Evolutionary conservation across 2,797 vertebrate genomes (phyloP).

Genomic region (Passerculus sandwichensis): DNA sequence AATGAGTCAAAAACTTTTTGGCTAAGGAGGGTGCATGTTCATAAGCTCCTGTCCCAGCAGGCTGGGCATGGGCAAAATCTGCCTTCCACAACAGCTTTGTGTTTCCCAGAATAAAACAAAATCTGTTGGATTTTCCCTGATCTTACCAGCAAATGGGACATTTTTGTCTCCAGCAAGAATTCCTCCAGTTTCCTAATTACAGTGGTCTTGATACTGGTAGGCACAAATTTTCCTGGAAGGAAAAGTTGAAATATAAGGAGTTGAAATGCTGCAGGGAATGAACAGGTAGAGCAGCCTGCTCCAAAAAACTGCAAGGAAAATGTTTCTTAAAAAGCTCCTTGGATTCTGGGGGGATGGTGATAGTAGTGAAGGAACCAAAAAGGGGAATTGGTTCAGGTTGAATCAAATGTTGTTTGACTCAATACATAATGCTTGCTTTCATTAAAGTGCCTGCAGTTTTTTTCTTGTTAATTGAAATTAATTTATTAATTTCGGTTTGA

Average conservation of each 20-base stretch:
- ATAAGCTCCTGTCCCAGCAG: not conserved
- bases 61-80: not conserved
- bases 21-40: not conserved
- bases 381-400: not conserved
- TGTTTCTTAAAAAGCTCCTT: not conserved
- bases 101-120: not conserved
- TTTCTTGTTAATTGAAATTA: slow-evolving; percentile 41
- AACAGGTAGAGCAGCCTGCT: not conserved
- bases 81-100: not conserved
- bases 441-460: not conserved
- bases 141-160: not conserved
- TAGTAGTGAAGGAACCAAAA: not conserved
- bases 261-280: not conserved
- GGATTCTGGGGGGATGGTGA: not conserved
- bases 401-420: slow-evolving; percentile 8
- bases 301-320: not conserved
- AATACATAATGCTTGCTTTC: slow-evolving; percentile 24
- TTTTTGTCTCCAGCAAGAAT: not conserved
- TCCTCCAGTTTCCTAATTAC: not conserved
- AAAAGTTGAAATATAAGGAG: not conserved
- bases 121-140: not conserved
- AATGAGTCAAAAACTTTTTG: not conserved
- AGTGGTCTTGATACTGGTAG: not conserved
- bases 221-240: not conserved
- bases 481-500: slow-evolving; percentile 27